Evolutionary conservation across 2,113 vertebrate species (phyloP).

Genomic region (Lathamus discolor): DNA sequence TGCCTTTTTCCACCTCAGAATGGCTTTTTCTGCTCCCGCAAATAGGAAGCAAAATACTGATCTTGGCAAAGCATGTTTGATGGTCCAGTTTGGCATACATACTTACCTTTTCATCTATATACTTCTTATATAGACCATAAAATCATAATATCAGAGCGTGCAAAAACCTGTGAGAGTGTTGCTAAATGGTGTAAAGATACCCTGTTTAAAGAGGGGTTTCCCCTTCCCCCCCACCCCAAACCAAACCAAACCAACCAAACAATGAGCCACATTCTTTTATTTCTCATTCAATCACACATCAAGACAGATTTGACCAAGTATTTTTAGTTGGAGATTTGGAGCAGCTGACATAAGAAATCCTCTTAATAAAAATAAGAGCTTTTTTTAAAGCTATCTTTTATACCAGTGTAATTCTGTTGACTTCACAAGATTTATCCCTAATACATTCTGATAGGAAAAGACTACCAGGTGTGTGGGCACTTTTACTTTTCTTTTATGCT

Average conservation of each 20-base stretch:
- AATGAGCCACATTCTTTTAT: neutral
- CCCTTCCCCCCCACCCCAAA: neutral
- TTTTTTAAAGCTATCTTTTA: slow-evolving; percentile 41
- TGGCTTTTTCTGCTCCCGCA: neutral
- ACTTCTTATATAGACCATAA: neutral
- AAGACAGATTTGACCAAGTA: slow-evolving; percentile 57
- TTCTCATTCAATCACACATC: slow-evolving; percentile 29
- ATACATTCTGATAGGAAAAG: neutral
- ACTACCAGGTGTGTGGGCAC: neutral
- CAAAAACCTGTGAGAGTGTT: neutral
- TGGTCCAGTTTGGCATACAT: neutral
- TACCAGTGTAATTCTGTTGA: slow-evolving; percentile 43
- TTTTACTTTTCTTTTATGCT: neutral
- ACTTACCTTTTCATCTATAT: neutral
- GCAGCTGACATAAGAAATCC: slow-evolving; percentile 39
- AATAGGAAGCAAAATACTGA: neutral
- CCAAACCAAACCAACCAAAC: neutral
- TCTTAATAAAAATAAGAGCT: slow-evolving; percentile 56
- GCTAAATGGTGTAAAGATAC: neutral
- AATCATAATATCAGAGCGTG: neutral
- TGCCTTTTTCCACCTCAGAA: neutral
- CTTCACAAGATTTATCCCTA: slow-evolving; percentile 32
- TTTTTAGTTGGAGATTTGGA: slow-evolving; percentile 61
- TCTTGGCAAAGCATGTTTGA: neutral
- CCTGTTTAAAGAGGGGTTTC: neutral